Base-by-base conservation (phyloP, 2,888 invertebrate species). In the Helleia helle region DNA sequence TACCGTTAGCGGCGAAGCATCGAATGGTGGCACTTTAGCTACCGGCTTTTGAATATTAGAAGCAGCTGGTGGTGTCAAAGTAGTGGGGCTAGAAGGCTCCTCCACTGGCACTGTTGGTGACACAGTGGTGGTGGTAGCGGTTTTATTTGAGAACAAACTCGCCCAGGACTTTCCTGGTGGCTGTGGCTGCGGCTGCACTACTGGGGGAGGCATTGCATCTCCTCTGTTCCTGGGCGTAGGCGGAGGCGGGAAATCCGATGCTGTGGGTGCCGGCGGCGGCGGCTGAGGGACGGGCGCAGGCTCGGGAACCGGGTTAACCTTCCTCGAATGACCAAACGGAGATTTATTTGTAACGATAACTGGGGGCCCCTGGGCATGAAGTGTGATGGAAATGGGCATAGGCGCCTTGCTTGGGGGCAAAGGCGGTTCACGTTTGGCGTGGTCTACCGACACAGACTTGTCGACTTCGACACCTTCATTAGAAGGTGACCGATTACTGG, bases 91-190 rank as follows among this genome's bases (percentile, higher is more conserved):
- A 0, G 68, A 41, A 0, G 72, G 75, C 44, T 80, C 80, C 24
- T 81, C 77, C 0, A 57, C 44, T 4, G 64, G 50, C 11, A 58
- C 54, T 1, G 60, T 49, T 0, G 62, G 46, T 0, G 67, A 54
- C 0, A 55, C 50, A 2, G 58, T 52, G 0, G 59, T 46, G 2
- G n/a, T 41, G 12, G 65, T 54, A 0, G 64, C 39, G n/a, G n/a
- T n/a, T 52, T 80, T 80, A 43, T 56, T 85, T 2, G 80, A 86
- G 65, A 91, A 91, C 9, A 91, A 60, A 65, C 91, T 90, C 1
- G 91, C 90, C 91, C 91, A 91, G 0, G 91, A 89, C 38, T 88
- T 83, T 45, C 86, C 74, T 11, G 84, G 64, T 0, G 81, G 77
- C 6, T 15, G 31, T 0, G 81, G 76, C 45, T 69, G 81, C 3